Evolutionary conservation across 2,797 vertebrate species (phyloP).

Genomic region (Sparus aurata): DNA sequence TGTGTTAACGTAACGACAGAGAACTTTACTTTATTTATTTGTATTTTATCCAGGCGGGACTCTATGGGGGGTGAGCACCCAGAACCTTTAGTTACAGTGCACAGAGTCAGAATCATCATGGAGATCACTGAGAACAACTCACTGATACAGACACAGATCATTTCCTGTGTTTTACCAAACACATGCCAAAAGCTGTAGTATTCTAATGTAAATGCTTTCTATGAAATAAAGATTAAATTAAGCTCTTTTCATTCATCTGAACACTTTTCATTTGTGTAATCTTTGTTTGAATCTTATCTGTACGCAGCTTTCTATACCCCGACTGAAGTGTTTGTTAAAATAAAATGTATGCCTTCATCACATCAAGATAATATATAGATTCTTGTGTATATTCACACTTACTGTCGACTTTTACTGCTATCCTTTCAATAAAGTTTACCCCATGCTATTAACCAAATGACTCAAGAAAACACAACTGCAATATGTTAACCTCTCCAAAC

Average conservation of each 20-base stretch:
- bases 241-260: constrained; percentile 43
- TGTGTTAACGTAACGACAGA: constrained; percentile 34
- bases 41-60: constrained; percentile 9
- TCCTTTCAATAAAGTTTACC: constrained; percentile 37
- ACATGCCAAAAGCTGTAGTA: constrained; percentile 51
- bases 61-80: neutral
- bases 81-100: neutral
- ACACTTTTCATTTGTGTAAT: constrained; percentile 40
- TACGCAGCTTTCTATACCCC: constrained; percentile 61
- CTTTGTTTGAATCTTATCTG: constrained; percentile 60
- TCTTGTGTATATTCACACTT: constrained; percentile 42
- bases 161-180: constrained; percentile 50
- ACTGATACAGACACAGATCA: neutral
- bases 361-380: constrained; percentile 54
- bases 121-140: neutral
- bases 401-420: constrained; percentile 49
- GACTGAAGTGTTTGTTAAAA: constrained; percentile 61
- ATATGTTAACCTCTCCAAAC: neutral
- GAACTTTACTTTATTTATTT: neutral
- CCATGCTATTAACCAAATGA: constrained; percentile 59
- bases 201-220: constrained; percentile 66
- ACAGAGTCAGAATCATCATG: neutral
- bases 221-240: constrained; percentile 30
- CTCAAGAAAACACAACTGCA: constrained; percentile 14
- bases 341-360: constrained; percentile 55